Evolutionary conservation across 2,888 invertebrate species (phyloP).

Genomic region (Drosophila tripunctata): DNA sequence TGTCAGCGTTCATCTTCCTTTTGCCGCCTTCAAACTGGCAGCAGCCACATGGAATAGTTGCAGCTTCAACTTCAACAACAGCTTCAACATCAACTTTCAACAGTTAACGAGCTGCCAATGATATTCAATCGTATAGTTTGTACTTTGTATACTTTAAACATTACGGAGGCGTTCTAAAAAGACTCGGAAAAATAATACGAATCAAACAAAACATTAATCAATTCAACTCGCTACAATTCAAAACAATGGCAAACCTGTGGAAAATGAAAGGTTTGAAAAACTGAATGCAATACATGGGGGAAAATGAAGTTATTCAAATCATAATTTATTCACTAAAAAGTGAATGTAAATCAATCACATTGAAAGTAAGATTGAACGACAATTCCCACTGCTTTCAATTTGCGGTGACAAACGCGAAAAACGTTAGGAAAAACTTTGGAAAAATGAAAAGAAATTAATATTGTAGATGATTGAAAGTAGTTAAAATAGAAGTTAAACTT

Average conservation of each 20-base stretch:
- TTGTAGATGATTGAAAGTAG: conserved; percentile 1
- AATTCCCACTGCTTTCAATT: background rate
- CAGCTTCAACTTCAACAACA: conserved; percentile 2
- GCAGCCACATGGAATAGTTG: conserved; percentile 15
- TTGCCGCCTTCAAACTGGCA: background rate
- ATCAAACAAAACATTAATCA: conserved; percentile 43
- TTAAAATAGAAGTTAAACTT: no score
- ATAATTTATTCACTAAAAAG: background rate
- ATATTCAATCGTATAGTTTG: conserved; percentile 28
- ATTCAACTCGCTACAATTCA: conserved; percentile 6
- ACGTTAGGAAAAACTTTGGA: no score
- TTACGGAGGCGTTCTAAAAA: conserved; percentile 31
- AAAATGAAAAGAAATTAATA: background rate
- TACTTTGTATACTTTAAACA: conserved; percentile 4
- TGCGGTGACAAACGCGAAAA: background rate
- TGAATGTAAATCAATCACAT: background rate
- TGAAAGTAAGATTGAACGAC: background rate
- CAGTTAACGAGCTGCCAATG: conserved; percentile 62
- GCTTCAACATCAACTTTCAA: conserved; percentile 20
- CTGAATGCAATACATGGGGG: background rate
- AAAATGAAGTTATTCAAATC: background rate
- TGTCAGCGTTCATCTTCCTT: conserved; percentile 59
- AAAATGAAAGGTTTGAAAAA: background rate
- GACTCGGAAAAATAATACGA: background rate
- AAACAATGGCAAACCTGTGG: background rate